Evolutionary conservation across 2,113 vertebrate genomes (phyloP), one percentile per base, ranked within the genome.

Genomic region (Dascyllus trimaculatus): DNA sequence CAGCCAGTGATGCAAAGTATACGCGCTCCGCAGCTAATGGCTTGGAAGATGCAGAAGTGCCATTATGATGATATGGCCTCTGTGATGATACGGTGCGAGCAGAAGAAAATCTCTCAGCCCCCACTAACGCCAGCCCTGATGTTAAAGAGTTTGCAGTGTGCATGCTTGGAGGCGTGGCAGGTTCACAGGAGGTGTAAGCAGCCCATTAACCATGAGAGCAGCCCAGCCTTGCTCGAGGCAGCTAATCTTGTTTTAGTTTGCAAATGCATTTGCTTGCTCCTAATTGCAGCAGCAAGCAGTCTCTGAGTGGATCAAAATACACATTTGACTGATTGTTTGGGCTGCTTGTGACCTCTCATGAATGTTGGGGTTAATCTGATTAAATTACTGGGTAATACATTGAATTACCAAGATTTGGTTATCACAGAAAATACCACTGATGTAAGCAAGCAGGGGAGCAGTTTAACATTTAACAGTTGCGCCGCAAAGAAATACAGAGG

Each of bases 191-290:
- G 81, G 85, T 81, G 66, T 79, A 71, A 60, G 76, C 64, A 81
- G 59, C 79, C 78, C 85, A 82, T 85, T 82, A 71, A 51, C 57
- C 60, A 75, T 35, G 24, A 71, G 73, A 79, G 86, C 56, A 19
- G 66, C 60, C 19, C 48, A 15, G 57, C 40, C 64, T 67, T 71
- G 25, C 85, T 43, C 7, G 71, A 80, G 80, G 75, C 62, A 18
- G 61, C 76, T 91, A 88, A 91, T 91, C 87, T 88, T 71, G 58
- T 91, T 90, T 89, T 43, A 69, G n/a, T 85, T 73, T 81, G 80
- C 80, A 85, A 89, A 90, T 85, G 78, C 80, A 88, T 90, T 86
- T 81, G 62, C 68, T 26, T 59, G 64, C 61, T 54, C 58, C 64
- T 88, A 90, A 91, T 88, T 88, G 71, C 71, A 45, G 52, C 69